Evolutionary conservation across 1,140 invertebrate species (phyloP), one percentile per base, ranked within the genome.

Genomic region (Bombus sibiricus): DNA sequence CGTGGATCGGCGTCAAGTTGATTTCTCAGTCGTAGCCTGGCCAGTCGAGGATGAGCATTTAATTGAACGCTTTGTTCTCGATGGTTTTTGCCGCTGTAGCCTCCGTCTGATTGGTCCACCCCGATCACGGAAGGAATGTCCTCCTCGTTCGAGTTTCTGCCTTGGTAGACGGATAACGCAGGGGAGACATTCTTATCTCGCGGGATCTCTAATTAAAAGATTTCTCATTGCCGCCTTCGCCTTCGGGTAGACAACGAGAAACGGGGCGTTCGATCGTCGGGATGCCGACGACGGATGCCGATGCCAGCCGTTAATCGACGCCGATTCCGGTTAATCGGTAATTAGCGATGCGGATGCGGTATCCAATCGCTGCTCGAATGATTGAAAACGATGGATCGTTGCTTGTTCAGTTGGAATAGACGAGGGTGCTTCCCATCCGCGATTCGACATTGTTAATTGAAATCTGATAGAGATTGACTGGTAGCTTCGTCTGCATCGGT

Each of bases 161-260:
- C 47, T 25, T n/a, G 18, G 25, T 41, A 77, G 73, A 86, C 79
- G 57, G 47, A 74, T 74, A 80, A 66, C 39, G 71, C 74, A n/a
- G 34, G 59, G 68, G 28, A 59, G 68, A 68, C 75, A 85, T 88
- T 79, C 75, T 89, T 88, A 85, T 88, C 86, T 81, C 84, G 39
- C 62, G 81, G 69, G 87, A 92, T 92, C 85, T 88, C 85, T 90
- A 92, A 92, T 92, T 92, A 92, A 92, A 92, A 87, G 88, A 88
- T 91, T 88, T 88, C 85, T 87, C 81, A 66, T 92, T 81, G 77
- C 83, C 78, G 83, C 78, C 83, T 81, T 81, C 69, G 57, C 43
- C 32, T 53, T 62, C 59, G 43, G 28, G 32, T 34, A 68, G 83
- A 85, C 78, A 85, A 68, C 57, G n/a, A 66, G 66, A 68, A 47